phyloP scores from a whole-genome alignment of 2,113 vertebrate genomes.

The Carollia perspicillata region DNA sequence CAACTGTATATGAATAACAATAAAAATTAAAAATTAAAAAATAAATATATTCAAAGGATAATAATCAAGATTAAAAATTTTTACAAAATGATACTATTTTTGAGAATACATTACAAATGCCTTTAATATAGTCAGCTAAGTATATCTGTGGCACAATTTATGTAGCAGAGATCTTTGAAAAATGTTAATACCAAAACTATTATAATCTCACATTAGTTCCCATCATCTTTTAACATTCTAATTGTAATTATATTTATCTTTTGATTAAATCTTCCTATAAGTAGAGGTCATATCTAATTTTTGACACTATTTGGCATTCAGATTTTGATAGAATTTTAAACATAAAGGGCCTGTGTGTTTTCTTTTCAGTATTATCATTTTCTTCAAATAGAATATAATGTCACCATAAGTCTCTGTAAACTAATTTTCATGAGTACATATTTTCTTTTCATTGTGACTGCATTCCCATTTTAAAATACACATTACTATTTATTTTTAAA shows the following conservation, averaged over 20 bases:
- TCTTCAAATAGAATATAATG: slow-evolving; percentile 4
- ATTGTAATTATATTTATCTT: background rate
- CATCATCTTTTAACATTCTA: background rate
- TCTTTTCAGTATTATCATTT: background rate
- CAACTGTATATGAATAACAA: no score
- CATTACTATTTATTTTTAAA: background rate
- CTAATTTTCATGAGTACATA: background rate
- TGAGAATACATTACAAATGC: background rate
- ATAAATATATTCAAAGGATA: background rate
- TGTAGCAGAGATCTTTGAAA: background rate
- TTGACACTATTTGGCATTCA: background rate
- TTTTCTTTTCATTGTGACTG: slow-evolving; percentile 19
- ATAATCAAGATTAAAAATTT: background rate
- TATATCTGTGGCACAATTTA: background rate
- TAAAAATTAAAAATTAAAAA: no score
- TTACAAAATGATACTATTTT: background rate
- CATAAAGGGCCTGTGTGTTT: background rate
- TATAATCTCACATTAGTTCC: background rate
- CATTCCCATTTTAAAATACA: background rate
- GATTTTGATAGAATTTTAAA: slow-evolving; percentile 11
- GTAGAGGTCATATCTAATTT: background rate
- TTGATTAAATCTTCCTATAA: background rate
- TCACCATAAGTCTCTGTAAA: background rate
- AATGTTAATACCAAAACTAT: background rate
- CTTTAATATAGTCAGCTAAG: background rate